Conservation (phyloP, 2,888 invertebrate genomes). For the Cryptocephalus moraei region DNA sequence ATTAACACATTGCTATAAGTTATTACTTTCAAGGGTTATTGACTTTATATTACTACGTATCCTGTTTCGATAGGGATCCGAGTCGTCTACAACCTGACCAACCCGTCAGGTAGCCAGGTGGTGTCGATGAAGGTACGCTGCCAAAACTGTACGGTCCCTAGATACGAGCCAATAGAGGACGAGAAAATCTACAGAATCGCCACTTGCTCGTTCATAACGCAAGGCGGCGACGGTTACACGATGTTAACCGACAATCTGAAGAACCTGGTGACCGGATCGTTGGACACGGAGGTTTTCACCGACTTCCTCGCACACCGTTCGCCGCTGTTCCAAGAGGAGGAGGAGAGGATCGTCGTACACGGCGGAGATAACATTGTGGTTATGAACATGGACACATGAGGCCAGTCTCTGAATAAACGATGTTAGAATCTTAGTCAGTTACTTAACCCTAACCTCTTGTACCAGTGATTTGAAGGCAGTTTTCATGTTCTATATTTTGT, state of each 20-base stretch:
- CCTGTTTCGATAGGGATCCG: conserved; percentile 51
- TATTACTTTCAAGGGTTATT: no score
- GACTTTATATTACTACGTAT: background rate
- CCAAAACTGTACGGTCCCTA: conserved; percentile 52
- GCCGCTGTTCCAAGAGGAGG: conserved; percentile 42
- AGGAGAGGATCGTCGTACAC: conserved; percentile 40
- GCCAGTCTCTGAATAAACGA: no score
- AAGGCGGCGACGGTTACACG: conserved; percentile 61
- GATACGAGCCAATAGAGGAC: conserved; percentile 47
- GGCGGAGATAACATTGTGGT: background rate
- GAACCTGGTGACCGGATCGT: conserved; percentile 39
- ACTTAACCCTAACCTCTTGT: no score
- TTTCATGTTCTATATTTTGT: no score
- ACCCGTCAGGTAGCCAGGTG: conserved; percentile 50
- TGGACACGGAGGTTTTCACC: conserved; percentile 47
- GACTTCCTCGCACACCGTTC: conserved; percentile 43
- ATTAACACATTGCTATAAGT: no score
- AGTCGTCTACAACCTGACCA: conserved; percentile 49
- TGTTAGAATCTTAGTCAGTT: no score
- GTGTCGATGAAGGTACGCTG: conserved; percentile 48
- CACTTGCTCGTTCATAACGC: conserved; percentile 49
- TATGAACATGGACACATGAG: background rate
- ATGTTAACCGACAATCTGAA: conserved; percentile 42
- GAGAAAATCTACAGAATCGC: conserved; percentile 52
- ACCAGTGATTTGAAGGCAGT: no score